Percentiles rank a stretch among this genome's conserved stretches.
phyloP scores from a whole-genome alignment of 2,888 invertebrate species.

The Amblyjoppa fuscipennis region DNA sequence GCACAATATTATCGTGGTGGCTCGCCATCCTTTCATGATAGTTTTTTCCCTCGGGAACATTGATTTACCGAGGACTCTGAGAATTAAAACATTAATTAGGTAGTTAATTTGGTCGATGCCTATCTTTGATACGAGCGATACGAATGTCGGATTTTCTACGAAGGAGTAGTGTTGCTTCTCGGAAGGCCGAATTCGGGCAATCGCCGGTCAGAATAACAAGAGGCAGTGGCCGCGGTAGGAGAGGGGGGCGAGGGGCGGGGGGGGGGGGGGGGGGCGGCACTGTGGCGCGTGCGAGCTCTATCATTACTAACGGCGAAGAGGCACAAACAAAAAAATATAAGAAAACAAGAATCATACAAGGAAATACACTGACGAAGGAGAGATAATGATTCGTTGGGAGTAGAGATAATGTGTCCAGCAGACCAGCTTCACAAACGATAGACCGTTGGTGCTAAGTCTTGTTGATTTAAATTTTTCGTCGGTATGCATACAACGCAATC shows the following conservation, averaged over 20 bases:
- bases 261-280: neutral
- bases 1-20: conserved; percentile 67
- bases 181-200: neutral
- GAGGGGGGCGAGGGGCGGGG: no score
- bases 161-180: neutral
- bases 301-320: neutral
- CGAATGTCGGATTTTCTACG: neutral
- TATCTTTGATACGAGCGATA: neutral
- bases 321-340: neutral
- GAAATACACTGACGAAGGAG: conserved; percentile 1
- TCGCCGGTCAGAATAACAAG: no score
- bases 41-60: conserved; percentile 72
- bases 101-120: neutral
- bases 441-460: conserved; percentile 4
- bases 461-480: conserved; percentile 8
- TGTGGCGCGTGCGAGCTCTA: conserved; percentile 2
- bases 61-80: conserved; percentile 65
- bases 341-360: neutral
- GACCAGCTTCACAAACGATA: neutral
- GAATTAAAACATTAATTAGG: conserved; percentile 12
- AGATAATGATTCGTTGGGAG: conserved; percentile 5
- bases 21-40: conserved; percentile 77
- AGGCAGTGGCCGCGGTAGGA: no score
- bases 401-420: neutral
- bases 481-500: neutral